phyloP scores from a whole-genome alignment of 2,888 invertebrate species.

The Agriopis aurantiaria region DNA sequence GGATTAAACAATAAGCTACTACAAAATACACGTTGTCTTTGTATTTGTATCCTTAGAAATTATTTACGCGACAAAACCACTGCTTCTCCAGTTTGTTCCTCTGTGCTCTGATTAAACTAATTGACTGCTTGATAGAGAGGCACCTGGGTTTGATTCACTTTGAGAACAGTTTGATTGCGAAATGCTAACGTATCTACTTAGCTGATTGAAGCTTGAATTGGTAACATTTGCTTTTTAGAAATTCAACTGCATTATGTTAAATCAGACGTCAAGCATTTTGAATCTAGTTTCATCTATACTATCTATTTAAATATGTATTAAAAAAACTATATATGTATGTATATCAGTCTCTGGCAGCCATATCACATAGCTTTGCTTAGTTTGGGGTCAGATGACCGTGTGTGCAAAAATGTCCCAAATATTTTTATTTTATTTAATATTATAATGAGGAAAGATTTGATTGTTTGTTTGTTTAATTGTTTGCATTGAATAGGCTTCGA shows the following conservation, averaged over 20 bases:
- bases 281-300: neutral
- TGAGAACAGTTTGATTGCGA: constrained; percentile 26
- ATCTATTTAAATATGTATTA: too few relatives aligned
- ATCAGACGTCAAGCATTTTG: neutral
- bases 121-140: constrained; percentile 38
- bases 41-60: neutral
- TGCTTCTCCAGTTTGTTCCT: constrained; percentile 22
- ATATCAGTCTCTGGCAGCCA: too few relatives aligned
- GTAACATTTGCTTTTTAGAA: constrained; percentile 17
- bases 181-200: constrained; percentile 24
- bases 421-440: too few relatives aligned
- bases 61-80: constrained; percentile 28
- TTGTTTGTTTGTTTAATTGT: too few relatives aligned
- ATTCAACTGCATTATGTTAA: constrained; percentile 8
- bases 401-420: too few relatives aligned
- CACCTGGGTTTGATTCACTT: constrained; percentile 33
- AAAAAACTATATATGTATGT: too few relatives aligned
- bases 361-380: too few relatives aligned
- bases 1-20: neutral
- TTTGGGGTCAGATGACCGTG: too few relatives aligned
- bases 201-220: constrained; percentile 27
- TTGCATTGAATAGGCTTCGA: too few relatives aligned
- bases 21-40: neutral
- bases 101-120: constrained; percentile 35
- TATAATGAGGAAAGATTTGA: too few relatives aligned